Evolutionary conservation across 2,888 invertebrate genomes (phyloP).

Genomic region (Alcis repandata): DNA sequence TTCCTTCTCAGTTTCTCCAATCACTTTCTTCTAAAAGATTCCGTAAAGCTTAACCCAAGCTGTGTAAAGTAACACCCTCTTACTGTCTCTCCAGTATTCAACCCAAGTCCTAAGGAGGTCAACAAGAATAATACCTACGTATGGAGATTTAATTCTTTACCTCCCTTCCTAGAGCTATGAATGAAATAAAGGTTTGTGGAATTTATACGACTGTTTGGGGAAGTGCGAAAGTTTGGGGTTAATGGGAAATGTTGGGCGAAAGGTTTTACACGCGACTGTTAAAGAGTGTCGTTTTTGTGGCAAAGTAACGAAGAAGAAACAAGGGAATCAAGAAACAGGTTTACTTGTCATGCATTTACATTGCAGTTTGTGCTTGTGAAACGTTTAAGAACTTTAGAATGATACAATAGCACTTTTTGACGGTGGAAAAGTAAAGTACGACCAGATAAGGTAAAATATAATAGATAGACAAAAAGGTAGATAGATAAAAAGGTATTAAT

Average conservation of each 20-base stretch:
- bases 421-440: too few relatives aligned
- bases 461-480: too few relatives aligned
- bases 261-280: background rate
- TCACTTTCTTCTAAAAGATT: background rate
- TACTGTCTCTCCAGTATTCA: constrained; percentile 7
- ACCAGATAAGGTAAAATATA: too few relatives aligned
- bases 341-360: too few relatives aligned
- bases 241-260: constrained; percentile 7
- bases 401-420: too few relatives aligned
- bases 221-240: constrained; percentile 21
- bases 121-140: constrained; percentile 29
- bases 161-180: constrained; percentile 27
- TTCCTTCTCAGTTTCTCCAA: background rate
- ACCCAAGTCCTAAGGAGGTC: constrained; percentile 24
- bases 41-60: background rate
- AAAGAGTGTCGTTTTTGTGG: background rate
- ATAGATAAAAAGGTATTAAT: too few relatives aligned
- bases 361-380: too few relatives aligned
- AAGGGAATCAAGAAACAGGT: background rate
- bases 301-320: background rate
- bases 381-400: too few relatives aligned
- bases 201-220: constrained; percentile 34
- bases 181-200: constrained; percentile 29
- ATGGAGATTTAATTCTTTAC: constrained; percentile 31
- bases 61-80: background rate